phyloP scores from a whole-genome alignment of 2,797 vertebrate species.

The Galago senegalensis region DNA sequence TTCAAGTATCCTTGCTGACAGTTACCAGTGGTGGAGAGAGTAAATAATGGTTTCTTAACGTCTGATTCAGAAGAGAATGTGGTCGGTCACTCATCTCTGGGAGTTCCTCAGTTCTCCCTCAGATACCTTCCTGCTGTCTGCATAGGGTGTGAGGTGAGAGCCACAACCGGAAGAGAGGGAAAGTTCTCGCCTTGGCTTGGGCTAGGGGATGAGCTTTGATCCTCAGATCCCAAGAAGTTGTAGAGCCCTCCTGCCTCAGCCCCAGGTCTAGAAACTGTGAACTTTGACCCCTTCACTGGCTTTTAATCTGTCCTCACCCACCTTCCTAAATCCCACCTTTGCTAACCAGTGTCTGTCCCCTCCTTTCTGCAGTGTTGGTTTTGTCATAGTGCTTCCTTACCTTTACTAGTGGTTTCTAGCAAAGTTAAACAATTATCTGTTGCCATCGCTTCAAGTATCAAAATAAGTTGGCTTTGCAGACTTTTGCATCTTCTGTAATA shows the following conservation, averaged over 20 bases:
- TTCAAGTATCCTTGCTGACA: not conserved
- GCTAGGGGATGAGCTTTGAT: not conserved
- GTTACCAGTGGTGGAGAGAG: not conserved
- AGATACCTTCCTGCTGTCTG: not conserved
- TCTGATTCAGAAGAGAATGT: not conserved
- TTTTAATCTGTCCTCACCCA: not conserved
- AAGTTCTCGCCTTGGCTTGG: not conserved
- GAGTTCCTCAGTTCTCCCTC: not conserved
- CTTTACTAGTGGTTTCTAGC: not conserved
- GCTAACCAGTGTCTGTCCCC: not conserved
- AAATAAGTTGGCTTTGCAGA: not conserved
- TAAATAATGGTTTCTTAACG: not conserved
- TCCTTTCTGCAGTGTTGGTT: fast-evolving
- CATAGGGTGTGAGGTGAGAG: not conserved
- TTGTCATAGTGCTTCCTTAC: not conserved
- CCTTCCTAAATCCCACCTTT: not conserved
- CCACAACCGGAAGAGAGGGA: not conserved
- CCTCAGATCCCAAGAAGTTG: not conserved
- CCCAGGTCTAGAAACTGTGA: no score
- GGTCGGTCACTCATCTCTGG: not conserved
- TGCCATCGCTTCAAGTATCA: not conserved
- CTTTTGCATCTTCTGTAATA: not conserved
- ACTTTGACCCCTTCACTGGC: not conserved
- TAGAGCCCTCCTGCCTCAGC: not conserved
- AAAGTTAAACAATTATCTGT: not conserved